Percentiles rank a stretch among this genome's conserved stretches.
Evolutionary conservation across 2,113 vertebrate species (phyloP).

Genomic region (Odocoileus virginianus): DNA sequence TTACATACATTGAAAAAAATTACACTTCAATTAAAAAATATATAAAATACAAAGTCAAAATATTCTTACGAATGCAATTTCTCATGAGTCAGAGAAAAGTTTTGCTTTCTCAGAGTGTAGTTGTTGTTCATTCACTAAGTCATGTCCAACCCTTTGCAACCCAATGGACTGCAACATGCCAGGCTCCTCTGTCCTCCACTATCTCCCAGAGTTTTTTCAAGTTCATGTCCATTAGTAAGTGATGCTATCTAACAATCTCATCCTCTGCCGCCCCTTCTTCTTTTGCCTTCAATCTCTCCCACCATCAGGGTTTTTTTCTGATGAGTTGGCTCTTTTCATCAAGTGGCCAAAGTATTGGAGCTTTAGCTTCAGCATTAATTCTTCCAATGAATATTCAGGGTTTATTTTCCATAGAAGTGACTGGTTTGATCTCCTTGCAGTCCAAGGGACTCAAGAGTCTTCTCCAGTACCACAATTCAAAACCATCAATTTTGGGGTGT

Average conservation of each 20-base stretch:
- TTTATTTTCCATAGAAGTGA: not conserved
- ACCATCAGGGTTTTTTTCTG: rapidly evolving
- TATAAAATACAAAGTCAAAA: not conserved
- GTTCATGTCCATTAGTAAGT: not conserved
- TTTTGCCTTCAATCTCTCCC: not conserved
- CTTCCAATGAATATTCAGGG: not conserved
- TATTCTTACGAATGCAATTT: not conserved
- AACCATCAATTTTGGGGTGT: not conserved
- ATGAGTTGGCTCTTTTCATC: not conserved
- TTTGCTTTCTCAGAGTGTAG: not conserved
- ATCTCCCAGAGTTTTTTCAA: not conserved
- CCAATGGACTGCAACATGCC: not conserved
- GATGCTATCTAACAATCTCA: not conserved
- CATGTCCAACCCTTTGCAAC: not conserved
- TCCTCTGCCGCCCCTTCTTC: rapidly evolving
- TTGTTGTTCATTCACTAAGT: not conserved
- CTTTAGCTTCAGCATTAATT: not conserved
- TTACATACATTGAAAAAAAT: not conserved
- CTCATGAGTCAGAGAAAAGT: not conserved
- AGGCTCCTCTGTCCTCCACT: not conserved
- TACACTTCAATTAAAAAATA: not conserved
- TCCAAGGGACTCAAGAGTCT: not conserved
- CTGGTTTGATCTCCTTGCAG: not conserved
- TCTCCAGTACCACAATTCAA: not conserved
- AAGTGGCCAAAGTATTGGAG: not conserved